Percentiles rank a stretch among this genome's conserved stretches.
Evolutionary conservation across 2,113 vertebrate genomes (phyloP).

Genomic region (Pygoscelis adeliae): DNA sequence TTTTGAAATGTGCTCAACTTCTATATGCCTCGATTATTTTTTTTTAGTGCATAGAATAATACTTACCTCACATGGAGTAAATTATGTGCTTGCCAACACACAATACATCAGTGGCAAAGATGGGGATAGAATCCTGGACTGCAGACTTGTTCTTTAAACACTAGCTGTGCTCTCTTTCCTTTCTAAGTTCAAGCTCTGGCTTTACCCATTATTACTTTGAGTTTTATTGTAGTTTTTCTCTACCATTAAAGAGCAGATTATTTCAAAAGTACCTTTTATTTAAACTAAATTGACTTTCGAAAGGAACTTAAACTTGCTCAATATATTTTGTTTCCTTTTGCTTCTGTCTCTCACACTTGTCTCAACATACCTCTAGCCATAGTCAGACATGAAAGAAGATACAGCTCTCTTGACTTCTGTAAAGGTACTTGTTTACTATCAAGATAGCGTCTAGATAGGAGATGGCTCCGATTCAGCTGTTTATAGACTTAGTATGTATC

Average conservation of each 20-base stretch:
- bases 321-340: not conserved
- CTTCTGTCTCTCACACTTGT: not conserved
- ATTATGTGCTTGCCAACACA: not conserved
- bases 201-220: not conserved
- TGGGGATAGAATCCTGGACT: not conserved
- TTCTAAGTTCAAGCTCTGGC: not conserved
- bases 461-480: not conserved
- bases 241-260: not conserved
- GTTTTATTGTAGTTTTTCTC: not conserved
- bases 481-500: not conserved
- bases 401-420: not conserved
- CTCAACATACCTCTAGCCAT: not conserved
- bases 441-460: not conserved
- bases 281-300: not conserved
- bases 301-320: not conserved
- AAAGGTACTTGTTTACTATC: not conserved
- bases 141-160: not conserved
- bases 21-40: not conserved
- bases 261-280: not conserved
- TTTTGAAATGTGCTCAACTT: not conserved
- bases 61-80: not conserved
- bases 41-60: not conserved
- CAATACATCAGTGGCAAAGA: not conserved
- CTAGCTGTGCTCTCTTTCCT: not conserved
- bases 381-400: not conserved